Evolutionary conservation across 1,140 invertebrate species (phyloP).

Genomic region (Trypoxylus dichotomus): DNA sequence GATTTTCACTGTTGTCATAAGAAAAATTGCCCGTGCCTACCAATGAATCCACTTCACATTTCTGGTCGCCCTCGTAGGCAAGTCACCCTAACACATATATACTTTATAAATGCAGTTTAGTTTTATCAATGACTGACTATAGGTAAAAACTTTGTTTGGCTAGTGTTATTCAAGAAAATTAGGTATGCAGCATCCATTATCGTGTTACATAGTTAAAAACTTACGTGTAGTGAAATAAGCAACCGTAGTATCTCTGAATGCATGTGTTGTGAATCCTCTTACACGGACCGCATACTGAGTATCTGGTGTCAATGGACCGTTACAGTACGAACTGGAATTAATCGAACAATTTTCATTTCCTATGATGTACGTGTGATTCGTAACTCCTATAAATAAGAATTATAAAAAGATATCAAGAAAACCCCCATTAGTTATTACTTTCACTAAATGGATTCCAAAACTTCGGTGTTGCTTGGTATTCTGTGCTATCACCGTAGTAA

Average conservation of each 20-base stretch:
- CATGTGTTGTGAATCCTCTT: constrained; percentile 12
- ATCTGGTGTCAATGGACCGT: neutral
- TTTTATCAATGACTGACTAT: too few relatives aligned
- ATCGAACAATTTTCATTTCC: constrained; percentile 8
- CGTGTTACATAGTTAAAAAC: neutral
- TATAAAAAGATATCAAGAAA: neutral
- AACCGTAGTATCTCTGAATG: neutral
- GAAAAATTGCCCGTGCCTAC: too few relatives aligned
- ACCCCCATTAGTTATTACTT: neutral
- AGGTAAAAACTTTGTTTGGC: too few relatives aligned
- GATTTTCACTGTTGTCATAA: too few relatives aligned
- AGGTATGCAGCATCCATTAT: neutral
- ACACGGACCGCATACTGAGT: neutral
- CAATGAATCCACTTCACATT: too few relatives aligned
- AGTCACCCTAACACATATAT: too few relatives aligned
- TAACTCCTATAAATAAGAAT: neutral
- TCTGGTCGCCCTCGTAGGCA: too few relatives aligned
- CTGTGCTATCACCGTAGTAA: neutral
- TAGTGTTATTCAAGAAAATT: neutral
- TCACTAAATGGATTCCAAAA: constrained; percentile 1
- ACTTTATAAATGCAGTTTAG: too few relatives aligned
- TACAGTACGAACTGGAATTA: neutral
- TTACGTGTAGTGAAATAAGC: constrained; percentile 21
- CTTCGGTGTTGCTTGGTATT: constrained; percentile 8
- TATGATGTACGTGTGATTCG: neutral